A percentile compares a stretch with the other conserved stretches of the same genome.
Conservation (phyloP, 2,113 vertebrate genomes). For the Xyliphius kryptos region DNA sequence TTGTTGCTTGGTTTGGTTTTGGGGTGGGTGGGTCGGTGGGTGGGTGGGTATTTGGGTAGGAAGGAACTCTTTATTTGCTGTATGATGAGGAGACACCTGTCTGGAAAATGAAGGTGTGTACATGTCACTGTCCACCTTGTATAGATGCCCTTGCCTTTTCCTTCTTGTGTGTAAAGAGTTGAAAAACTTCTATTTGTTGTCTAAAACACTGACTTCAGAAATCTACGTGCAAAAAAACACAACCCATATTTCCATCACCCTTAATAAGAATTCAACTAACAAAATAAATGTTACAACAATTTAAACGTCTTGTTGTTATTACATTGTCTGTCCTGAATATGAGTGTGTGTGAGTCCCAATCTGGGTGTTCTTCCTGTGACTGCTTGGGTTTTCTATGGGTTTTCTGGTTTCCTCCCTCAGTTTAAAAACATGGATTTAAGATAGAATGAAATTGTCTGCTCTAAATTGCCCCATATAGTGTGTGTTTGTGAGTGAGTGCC, state of each 20-base stretch:
- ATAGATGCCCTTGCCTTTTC: conserved; percentile 52
- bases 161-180: conserved; percentile 52
- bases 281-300: conserved; percentile 68
- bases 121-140: conserved; percentile 49
- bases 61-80: conserved; percentile 31
- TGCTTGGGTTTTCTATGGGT: no score
- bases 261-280: conserved; percentile 76
- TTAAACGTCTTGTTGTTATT: no score
- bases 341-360: no score
- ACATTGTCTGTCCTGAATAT: no score
- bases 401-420: no score
- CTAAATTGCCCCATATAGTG: no score
- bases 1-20: conserved; percentile 60
- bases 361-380: no score
- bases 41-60: conserved; percentile 11
- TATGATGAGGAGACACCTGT: conserved; percentile 44
- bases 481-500: no score
- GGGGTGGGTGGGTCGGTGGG: conserved; percentile 10
- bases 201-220: conserved; percentile 76
- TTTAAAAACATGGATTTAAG: no score
- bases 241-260: conserved; percentile 68
- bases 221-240: conserved; percentile 60
- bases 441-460: no score
- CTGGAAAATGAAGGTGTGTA: conserved; percentile 61
- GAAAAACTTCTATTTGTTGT: conserved; percentile 59